Evolutionary conservation across 2,113 vertebrate species (phyloP).

Genomic region (Sinocyclocheilus anshuiensis): DNA sequence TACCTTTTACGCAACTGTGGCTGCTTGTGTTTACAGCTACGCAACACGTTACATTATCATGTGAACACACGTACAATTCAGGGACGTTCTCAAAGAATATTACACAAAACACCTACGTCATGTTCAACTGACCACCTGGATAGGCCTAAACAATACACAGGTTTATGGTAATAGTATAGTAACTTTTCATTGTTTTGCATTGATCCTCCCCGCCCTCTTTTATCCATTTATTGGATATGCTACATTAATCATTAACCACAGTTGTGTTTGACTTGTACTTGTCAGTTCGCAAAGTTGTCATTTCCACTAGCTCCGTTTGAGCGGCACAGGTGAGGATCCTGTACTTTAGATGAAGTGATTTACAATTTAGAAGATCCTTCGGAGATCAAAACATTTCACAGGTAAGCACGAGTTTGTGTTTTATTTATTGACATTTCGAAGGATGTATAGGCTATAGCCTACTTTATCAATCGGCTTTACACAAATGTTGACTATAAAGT

Average conservation of each 20-base stretch:
- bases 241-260: constrained; percentile 59
- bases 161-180: background rate
- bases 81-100: background rate
- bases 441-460: background rate
- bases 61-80: background rate
- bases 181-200: constrained; percentile 3
- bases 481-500: background rate
- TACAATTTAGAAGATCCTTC: background rate
- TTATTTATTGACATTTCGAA: background rate
- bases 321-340: background rate
- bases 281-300: background rate
- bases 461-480: background rate
- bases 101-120: background rate
- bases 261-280: background rate
- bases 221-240: constrained; percentile 28
- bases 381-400: background rate
- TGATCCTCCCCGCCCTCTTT: constrained; percentile 1
- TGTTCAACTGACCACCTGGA: background rate
- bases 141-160: background rate
- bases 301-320: background rate
- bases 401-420: background rate
- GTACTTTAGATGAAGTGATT: background rate
- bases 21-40: background rate
- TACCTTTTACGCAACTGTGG: too few species aligned
- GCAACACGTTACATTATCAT: background rate